These are phyloP conservation scores for Pomacea canaliculata DNA, from an alignment of 2,888 invertebrate species.

Conservation along the genomic window DNA sequence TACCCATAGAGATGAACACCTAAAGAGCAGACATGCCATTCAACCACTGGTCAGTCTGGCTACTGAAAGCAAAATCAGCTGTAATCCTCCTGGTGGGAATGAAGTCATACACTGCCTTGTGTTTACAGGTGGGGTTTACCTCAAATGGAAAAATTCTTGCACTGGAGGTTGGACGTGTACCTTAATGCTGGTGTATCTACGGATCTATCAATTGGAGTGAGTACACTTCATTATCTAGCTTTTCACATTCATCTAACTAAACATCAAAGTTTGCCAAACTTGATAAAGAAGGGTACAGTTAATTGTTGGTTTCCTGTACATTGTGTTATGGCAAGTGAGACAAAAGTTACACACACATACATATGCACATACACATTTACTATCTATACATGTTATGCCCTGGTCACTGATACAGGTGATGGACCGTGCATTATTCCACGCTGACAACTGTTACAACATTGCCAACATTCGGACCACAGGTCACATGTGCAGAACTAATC, in stretches of 20 bases:
- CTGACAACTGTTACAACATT: slow-evolving; percentile 77
- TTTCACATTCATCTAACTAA: too few relatives aligned
- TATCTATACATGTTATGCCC: too few relatives aligned
- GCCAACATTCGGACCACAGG: slow-evolving; percentile 81
- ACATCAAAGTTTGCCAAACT: not conserved
- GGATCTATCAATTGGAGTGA: slow-evolving; percentile 48
- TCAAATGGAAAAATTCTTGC: slow-evolving; percentile 66
- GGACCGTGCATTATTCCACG: slow-evolving; percentile 79
- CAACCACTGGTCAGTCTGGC: too few relatives aligned
- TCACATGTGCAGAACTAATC: slow-evolving; percentile 83
- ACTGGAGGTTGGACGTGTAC: slow-evolving; percentile 44
- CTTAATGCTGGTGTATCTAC: slow-evolving; percentile 50
- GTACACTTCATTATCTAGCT: not conserved
- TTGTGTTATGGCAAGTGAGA: not conserved
- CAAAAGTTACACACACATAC: too few relatives aligned
- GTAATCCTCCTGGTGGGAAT: too few relatives aligned
- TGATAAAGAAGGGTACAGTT: not conserved
- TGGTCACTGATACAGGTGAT: slow-evolving; percentile 75
- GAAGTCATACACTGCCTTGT: not conserved
- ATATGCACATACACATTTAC: too few relatives aligned
- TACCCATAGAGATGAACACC: too few relatives aligned
- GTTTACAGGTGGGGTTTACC: slow-evolving; percentile 74
- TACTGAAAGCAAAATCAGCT: too few relatives aligned
- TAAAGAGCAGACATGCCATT: too few relatives aligned
- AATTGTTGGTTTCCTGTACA: not conserved